These are phyloP conservation scores for Monarcha castaneiventris DNA, from an alignment of 2,113 vertebrate species.

Conservation along the genomic window DNA sequence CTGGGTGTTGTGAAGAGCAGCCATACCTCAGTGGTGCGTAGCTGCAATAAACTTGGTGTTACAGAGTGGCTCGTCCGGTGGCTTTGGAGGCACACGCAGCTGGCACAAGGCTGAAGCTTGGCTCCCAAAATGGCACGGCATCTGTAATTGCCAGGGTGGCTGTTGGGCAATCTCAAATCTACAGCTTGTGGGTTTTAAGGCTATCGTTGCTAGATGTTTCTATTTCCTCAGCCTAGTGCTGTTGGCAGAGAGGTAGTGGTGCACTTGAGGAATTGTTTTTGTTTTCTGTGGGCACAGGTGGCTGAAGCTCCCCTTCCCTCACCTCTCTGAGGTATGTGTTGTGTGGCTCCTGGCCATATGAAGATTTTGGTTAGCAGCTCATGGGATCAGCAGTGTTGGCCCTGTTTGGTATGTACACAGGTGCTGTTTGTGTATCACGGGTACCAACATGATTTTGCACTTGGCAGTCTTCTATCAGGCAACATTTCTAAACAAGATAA, in stretches of 20 bases:
- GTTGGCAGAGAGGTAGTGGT: not conserved
- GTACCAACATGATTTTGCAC: not conserved
- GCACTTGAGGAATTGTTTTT: not conserved
- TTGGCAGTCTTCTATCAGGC: not conserved
- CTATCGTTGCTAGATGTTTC: not conserved
- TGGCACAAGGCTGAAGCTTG: not conserved
- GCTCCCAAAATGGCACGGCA: not conserved
- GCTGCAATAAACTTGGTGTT: not conserved
- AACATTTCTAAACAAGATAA: not conserved
- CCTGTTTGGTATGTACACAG: not conserved
- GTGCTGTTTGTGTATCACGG: not conserved
- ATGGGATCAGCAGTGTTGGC: not conserved
- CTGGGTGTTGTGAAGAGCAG: not conserved
- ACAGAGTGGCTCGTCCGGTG: fast-evolving
- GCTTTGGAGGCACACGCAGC: fast-evolving
- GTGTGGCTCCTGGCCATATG: not conserved
- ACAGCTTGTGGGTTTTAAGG: not conserved
- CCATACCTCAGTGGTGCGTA: fast-evolving
- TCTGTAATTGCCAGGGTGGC: fast-evolving
- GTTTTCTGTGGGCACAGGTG: fast-evolving
- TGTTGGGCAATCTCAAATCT: not conserved
- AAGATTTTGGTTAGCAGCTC: not conserved
- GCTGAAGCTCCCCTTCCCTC: not conserved
- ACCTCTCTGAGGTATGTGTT: not conserved
- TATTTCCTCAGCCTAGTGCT: not conserved